A percentile compares a stretch with the other conserved stretches of the same genome.
Conservation (phyloP, 1,140 invertebrate species). For the Steinernema feltiae region DNA sequence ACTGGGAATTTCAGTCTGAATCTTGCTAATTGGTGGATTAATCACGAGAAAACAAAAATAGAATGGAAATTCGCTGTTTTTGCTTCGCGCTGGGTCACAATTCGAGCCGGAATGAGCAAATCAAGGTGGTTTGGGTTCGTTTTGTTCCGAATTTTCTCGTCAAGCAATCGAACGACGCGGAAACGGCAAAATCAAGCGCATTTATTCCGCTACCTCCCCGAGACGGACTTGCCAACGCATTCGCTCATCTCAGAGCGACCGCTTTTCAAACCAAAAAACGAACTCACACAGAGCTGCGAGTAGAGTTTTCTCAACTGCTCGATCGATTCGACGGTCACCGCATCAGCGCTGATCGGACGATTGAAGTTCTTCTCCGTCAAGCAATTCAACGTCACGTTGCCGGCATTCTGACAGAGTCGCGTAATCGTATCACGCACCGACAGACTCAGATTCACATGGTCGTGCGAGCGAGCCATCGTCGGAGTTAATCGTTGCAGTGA, state of each 20-base stretch:
- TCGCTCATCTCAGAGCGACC: too few relatives aligned
- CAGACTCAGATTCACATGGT: background rate
- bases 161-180: too few relatives aligned
- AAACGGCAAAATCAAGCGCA: background rate
- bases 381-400: background rate
- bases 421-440: background rate
- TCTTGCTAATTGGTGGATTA: background rate
- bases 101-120: background rate
- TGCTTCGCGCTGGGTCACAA: background rate
- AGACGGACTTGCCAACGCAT: too few relatives aligned
- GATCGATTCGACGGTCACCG: slow-evolving; percentile 3
- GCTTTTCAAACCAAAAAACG: background rate
- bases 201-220: too few relatives aligned
- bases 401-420: background rate
- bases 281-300: background rate
- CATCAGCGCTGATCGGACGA: background rate
- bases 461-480: background rate
- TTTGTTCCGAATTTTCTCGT: background rate
- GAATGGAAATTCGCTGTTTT: background rate
- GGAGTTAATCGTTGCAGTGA: background rate
- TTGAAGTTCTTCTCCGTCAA: background rate
- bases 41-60: background rate
- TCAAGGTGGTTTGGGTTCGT: background rate
- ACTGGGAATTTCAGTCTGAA: too few relatives aligned
- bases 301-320: background rate